A percentile compares a stretch with the other conserved stretches of the same genome.
Evolutionary conservation across 2,113 vertebrate species (phyloP).

Genomic region (Oriolus oriolus): DNA sequence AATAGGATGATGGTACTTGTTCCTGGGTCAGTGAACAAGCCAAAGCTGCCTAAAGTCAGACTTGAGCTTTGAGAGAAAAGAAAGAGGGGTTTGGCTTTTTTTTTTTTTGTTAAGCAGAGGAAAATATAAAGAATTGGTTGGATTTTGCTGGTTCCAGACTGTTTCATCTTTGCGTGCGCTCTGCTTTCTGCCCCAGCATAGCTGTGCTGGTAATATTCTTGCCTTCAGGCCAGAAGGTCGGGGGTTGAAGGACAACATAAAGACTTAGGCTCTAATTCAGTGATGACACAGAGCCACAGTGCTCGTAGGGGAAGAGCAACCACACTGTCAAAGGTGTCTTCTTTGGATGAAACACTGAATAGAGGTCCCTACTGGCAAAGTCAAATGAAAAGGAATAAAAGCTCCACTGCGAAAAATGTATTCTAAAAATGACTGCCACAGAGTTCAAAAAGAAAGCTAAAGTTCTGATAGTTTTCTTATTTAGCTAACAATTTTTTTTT

Average conservation of each 20-base stretch:
- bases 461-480: neutral
- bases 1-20: conserved; percentile 46
- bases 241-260: conserved; percentile 39
- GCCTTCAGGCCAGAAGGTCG: conserved; percentile 31
- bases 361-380: conserved; percentile 55
- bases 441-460: neutral
- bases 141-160: neutral
- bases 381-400: conserved; percentile 42
- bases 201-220: neutral
- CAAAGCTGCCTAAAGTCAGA: conserved; percentile 52
- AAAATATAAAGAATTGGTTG: neutral
- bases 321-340: conserved; percentile 35
- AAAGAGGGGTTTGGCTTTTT: neutral
- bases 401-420: neutral
- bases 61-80: neutral
- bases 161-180: neutral
- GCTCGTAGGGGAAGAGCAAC: conserved; percentile 6
- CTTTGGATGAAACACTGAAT: conserved; percentile 23
- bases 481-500: neutral
- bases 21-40: conserved; percentile 41
- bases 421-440: neutral
- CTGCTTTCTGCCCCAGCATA: neutral
- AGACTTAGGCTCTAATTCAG: conserved; percentile 36
- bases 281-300: neutral
- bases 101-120: neutral